Percentiles rank a stretch among this genome's conserved stretches.
phyloP scores from a whole-genome alignment of 2,888 invertebrate genomes.

The Pilophorus perplexus region DNA sequence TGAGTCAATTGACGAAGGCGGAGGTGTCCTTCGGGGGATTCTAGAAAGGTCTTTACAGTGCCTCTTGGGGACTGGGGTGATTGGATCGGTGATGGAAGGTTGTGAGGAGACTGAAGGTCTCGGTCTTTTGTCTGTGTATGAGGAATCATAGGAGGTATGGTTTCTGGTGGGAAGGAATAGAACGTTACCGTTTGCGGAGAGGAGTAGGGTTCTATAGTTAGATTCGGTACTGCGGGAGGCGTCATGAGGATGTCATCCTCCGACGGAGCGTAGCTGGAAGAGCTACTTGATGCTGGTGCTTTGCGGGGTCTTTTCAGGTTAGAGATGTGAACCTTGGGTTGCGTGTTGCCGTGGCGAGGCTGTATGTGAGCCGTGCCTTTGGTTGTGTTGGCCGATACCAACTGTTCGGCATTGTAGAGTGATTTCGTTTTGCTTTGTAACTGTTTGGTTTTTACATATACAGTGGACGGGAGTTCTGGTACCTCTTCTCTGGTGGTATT shows the following conservation, averaged over 20 bases:
- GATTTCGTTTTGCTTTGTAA: slow-evolving; percentile 11
- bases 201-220: neutral
- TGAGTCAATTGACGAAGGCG: too few relatives aligned
- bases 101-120: too few relatives aligned
- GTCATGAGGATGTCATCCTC: neutral
- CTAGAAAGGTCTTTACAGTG: too few relatives aligned
- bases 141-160: too few relatives aligned
- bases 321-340: slow-evolving; percentile 5
- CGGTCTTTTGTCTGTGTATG: too few relatives aligned
- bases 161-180: neutral
- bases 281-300: neutral
- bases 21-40: slow-evolving; percentile 4
- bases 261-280: neutral
- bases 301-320: slow-evolving; percentile 14
- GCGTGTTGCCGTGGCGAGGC: slow-evolving; percentile 7
- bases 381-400: neutral
- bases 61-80: neutral
- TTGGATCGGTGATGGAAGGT: neutral
- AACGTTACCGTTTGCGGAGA: neutral
- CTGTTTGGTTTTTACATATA: slow-evolving; percentile 7
- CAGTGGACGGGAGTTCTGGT: neutral
- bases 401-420: neutral
- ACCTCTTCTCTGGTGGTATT: slow-evolving; percentile 9
- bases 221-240: too few relatives aligned
- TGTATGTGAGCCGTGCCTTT: neutral